Evolutionary conservation across 2,888 invertebrate genomes (phyloP).

Genomic region (Aphrophora alni): DNA sequence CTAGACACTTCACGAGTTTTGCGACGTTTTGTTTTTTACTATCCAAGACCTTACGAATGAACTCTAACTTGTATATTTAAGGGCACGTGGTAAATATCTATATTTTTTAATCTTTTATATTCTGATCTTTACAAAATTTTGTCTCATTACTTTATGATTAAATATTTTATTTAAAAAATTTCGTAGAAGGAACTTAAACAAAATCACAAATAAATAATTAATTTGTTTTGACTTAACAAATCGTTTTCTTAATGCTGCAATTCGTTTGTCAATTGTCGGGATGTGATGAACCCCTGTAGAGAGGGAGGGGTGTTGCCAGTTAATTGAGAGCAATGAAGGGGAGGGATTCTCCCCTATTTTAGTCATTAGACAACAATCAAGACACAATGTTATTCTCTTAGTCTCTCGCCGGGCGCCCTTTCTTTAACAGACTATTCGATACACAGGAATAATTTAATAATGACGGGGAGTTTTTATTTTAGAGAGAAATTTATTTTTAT

Average conservation of each 20-base stretch:
- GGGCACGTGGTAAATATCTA: too few species aligned
- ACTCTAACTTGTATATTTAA: too few species aligned
- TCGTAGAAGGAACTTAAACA: too few species aligned
- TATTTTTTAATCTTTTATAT: too few species aligned
- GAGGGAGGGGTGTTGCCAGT: conserved; percentile 11
- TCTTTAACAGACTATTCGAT: neutral
- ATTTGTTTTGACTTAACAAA: neutral
- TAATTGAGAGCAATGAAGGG: conserved; percentile 17
- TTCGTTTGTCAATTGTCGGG: neutral
- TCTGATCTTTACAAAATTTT: too few species aligned
- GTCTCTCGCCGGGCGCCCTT: neutral
- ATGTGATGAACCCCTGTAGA: conserved; percentile 17
- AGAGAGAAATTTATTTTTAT: neutral
- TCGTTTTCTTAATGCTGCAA: neutral
- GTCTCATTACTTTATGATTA: too few species aligned
- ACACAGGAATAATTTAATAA: neutral
- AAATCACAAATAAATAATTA: neutral
- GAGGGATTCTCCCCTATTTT: neutral
- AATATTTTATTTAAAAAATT: too few species aligned
- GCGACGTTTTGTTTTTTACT: too few species aligned
- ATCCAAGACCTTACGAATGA: too few species aligned
- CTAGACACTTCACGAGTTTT: too few species aligned
- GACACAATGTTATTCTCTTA: conserved; percentile 20
- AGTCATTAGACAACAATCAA: conserved; percentile 27
- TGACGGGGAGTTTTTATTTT: neutral